A percentile compares a stretch with the other conserved stretches of the same genome.
Evolutionary conservation across 92 coral and sea anemone genomes (phyloP).

Genomic region (Parazoanthus atlanticus): DNA sequence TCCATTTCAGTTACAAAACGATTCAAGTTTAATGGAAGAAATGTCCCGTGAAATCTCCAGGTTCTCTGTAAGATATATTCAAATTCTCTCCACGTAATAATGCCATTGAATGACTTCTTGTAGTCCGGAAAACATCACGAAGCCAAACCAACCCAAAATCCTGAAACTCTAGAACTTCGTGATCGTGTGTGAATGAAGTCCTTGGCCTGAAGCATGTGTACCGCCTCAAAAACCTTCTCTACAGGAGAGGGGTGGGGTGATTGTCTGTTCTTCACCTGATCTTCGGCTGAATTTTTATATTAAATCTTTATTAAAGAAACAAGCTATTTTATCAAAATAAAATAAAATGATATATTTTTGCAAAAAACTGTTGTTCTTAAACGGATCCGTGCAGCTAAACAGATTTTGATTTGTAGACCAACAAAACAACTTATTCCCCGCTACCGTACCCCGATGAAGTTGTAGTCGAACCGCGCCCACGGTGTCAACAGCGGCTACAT

Average conservation of each 20-base stretch:
- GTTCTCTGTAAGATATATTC: neutral
- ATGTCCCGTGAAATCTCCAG: neutral
- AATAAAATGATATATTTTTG: neutral
- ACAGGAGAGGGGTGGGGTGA: constrained; percentile 25
- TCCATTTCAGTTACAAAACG: constrained; percentile 58
- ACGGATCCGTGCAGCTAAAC: neutral
- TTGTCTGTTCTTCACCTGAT: neutral
- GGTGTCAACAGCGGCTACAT: constrained; percentile 59
- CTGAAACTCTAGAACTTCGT: constrained; percentile 19
- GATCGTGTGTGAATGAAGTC: neutral
- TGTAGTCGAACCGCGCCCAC: constrained; percentile 24
- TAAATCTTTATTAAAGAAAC: neutral
- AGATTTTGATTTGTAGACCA: neutral
- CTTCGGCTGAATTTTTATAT: neutral
- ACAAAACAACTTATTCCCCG: neutral
- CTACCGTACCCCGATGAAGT: constrained; percentile 45
- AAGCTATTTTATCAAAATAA: neutral
- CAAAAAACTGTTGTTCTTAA: neutral
- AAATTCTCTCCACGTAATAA: neutral
- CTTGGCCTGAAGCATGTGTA: constrained; percentile 24
- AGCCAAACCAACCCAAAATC: neutral
- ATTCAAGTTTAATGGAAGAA: constrained; percentile 7
- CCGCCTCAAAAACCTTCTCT: neutral
- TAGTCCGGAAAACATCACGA: neutral
- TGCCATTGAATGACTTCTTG: constrained; percentile 4